Percentiles rank a stretch among this genome's conserved stretches.
These are phyloP conservation scores for Halocynthia aurantium DNA, from an alignment of 23 tunicate genomes.

Conservation along the genomic window DNA sequence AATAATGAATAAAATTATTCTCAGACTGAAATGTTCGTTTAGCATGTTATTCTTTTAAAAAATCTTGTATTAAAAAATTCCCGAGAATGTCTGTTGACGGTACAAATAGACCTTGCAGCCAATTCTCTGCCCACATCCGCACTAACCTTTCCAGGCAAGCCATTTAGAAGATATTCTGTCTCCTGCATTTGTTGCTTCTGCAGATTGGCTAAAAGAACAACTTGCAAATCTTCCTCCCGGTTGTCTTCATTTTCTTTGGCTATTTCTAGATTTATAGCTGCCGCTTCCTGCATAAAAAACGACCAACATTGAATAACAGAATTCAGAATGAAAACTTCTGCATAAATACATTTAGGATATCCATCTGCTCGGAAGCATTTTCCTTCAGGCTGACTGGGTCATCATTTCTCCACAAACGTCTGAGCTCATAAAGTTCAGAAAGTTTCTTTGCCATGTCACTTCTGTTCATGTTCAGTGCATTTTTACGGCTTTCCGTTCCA, in stretches of 20 bases:
- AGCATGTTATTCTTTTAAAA: not conserved
- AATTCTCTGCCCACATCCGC: not conserved
- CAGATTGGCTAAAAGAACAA: constrained; percentile 33
- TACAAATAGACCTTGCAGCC: not conserved
- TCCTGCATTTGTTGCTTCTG: constrained; percentile 68
- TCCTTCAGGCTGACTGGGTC: constrained; percentile 57
- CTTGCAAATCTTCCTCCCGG: constrained; percentile 45
- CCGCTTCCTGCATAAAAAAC: constrained; percentile 63
- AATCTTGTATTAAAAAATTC: no score
- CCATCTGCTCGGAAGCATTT: constrained; percentile 50
- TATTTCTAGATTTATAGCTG: constrained; percentile 38
- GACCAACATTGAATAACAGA: not conserved
- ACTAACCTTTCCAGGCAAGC: constrained; percentile 43
- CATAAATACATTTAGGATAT: constrained; percentile 43
- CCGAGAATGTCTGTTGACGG: not conserved
- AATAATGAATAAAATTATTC: not conserved
- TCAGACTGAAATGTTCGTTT: no score
- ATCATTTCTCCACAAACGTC: constrained; percentile 79
- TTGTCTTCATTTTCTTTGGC: not conserved
- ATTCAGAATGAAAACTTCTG: not conserved
- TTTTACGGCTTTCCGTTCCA: constrained; percentile 34
- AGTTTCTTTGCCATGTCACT: constrained; percentile 28
- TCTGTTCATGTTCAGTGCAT: constrained; percentile 15
- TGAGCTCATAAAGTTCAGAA: constrained; percentile 40
- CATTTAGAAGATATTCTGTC: constrained; percentile 33